These are phyloP conservation scores for Dicaeum eximium DNA, from an alignment of 2,113 vertebrate species.

Conservation along the genomic window DNA sequence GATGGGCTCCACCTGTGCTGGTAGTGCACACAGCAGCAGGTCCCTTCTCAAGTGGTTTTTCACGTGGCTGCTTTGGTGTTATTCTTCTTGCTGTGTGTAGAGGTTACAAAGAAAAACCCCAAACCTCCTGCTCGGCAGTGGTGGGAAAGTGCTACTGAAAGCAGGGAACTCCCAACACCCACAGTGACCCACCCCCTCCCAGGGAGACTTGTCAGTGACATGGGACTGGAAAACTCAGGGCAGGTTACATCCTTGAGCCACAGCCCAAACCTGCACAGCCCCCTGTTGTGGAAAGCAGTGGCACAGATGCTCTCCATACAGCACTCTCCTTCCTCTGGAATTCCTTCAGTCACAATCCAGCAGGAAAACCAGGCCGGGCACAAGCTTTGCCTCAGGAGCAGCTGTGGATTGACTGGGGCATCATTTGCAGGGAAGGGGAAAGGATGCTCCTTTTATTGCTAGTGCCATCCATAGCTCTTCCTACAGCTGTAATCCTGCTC, in stretches of 20 bases:
- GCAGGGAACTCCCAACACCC: background rate
- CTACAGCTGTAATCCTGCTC: background rate
- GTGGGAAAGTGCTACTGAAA: background rate
- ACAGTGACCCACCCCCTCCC: fast-evolving
- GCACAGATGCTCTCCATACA: background rate
- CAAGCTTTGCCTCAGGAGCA: background rate
- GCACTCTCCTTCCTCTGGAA: background rate
- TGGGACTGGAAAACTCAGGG: background rate
- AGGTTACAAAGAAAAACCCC: background rate
- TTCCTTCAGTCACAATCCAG: background rate
- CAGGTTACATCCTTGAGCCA: background rate
- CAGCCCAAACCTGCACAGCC: background rate
- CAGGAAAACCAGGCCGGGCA: background rate
- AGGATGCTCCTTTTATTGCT: background rate
- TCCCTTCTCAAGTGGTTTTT: background rate
- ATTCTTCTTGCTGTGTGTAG: background rate
- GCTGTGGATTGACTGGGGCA: fast-evolving
- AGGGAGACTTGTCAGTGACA: background rate
- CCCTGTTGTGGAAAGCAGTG: background rate
- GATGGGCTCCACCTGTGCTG: background rate
- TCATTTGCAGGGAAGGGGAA: background rate
- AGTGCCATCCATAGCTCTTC: background rate
- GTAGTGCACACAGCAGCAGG: fast-evolving
- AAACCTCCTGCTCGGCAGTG: background rate
- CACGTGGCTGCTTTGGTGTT: background rate